Evolutionary conservation across 1,140 invertebrate species (phyloP), one percentile per base, ranked within the genome.

Genomic region (Amyelois transitella): DNA sequence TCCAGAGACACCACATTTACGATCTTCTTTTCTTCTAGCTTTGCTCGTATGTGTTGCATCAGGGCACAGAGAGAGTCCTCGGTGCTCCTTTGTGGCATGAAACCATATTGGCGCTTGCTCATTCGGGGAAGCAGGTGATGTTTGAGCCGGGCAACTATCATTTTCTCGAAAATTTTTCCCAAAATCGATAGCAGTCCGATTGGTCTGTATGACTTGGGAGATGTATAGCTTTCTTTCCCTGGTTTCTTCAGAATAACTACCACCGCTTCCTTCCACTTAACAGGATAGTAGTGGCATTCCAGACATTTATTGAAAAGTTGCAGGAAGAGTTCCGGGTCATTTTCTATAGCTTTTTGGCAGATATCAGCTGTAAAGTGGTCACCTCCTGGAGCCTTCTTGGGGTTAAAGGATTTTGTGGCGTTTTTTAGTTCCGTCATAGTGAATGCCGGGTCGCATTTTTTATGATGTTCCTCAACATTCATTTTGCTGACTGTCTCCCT

Each of bases 1-100:
- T n/a, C n/a, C n/a, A n/a, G n/a, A n/a, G 50, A 58, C 17, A 60
- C 21, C 7, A 59, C 2, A 0, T 10, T 19, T 0, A 59, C 14
- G 1, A 50, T 1, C 6, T 50, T 59, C 4, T 53, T 53, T 7
- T 53, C 1, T 0, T 50, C 0, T 17, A 53, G 6, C 21, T 53
- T 43, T 2, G 6, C 12, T 0, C 18, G 7, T 1, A 58, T 53
- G n/a, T 48, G 25, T 21, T 38, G 1, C 18, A 58, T 18, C 8
- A 58, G 43, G 12, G 28, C 18, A 48, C 49, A 58, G 56, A 58
- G 50, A 25, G 56, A 10, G 51, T 53, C 56, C 10, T 58, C 56
- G 18, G 50, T 53, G 24, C 56, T 48, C n/a, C 18, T 52, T 20
- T 58, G 50, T 2, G 50, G 56, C 43, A 45, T 48, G 14, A 55